Conservation (phyloP, 2,113 vertebrate species). For the Brachypteracias leptosomus region DNA sequence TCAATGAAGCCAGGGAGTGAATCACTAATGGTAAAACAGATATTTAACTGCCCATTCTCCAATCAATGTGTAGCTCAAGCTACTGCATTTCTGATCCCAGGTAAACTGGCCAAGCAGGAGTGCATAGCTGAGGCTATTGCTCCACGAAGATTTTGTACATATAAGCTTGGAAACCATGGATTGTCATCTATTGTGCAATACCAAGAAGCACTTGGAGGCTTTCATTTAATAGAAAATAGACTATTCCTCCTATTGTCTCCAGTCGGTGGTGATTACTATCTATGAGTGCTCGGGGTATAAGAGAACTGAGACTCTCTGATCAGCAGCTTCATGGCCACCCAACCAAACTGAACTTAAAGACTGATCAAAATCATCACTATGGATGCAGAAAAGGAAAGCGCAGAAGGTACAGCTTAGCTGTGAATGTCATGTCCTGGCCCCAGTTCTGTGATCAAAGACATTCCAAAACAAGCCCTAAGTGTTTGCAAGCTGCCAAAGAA, state of each 20-base stretch:
- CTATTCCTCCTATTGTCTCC: neutral
- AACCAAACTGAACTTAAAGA: neutral
- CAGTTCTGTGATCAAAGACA: conserved; percentile 34
- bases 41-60: neutral
- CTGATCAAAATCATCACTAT: neutral
- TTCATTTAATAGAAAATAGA: neutral
- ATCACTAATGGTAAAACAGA: neutral
- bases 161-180: neutral
- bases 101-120: neutral
- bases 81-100: neutral
- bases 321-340: conserved; percentile 11
- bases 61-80: neutral
- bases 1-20: neutral
- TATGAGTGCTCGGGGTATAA: neutral
- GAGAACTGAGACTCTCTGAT: neutral
- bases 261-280: neutral
- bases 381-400: conserved; percentile 13
- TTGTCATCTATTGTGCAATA: neutral
- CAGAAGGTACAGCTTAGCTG: neutral
- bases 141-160: neutral
- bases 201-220: neutral
- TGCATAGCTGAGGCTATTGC: neutral
- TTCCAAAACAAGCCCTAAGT: conserved; percentile 46
- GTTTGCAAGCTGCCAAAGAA: conserved; percentile 64
- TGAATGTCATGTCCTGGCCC: conserved; percentile 25